Conservation (phyloP, 2,888 invertebrate species). For the Philaethria dido region DNA sequence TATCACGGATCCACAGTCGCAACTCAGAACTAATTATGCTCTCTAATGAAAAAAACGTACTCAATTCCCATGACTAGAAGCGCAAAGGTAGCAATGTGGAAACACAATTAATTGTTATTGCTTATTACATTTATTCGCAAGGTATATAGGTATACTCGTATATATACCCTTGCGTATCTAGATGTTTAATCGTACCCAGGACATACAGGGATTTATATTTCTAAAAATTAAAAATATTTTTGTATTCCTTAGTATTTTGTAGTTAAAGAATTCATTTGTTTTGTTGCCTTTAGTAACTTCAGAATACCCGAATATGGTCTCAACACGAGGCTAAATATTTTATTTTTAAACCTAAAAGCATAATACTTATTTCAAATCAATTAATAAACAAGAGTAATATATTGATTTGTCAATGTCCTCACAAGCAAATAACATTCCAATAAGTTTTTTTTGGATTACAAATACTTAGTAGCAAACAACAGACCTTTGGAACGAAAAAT, state of each 20-base stretch:
- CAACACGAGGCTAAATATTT: background rate
- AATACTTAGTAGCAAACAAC: background rate
- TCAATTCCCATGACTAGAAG: slow-evolving; percentile 79
- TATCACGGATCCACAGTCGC: slow-evolving; percentile 64
- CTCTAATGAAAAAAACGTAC: slow-evolving; percentile 65
- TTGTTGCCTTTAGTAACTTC: no score
- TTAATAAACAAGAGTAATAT: background rate
- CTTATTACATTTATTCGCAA: slow-evolving; percentile 17
- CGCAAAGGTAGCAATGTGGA: slow-evolving; percentile 49
- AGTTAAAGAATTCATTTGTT: no score
- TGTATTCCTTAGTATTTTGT: no score
- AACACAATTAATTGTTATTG: slow-evolving; percentile 35
- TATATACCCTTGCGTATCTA: no score
- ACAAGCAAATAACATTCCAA: slow-evolving; percentile 2
- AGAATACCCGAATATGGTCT: background rate
- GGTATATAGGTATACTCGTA: background rate
- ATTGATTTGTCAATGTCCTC: slow-evolving; percentile 10
- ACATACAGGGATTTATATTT: no score
- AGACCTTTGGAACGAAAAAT: background rate
- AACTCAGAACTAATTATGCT: slow-evolving; percentile 62
- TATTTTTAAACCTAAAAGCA: background rate
- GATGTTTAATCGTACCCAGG: no score
- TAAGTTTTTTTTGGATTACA: slow-evolving; percentile 5
- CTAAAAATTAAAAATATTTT: no score
- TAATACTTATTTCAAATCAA: background rate